Conservation (phyloP, 1,140 invertebrate species). For the Leguminivora glycinivorella region DNA sequence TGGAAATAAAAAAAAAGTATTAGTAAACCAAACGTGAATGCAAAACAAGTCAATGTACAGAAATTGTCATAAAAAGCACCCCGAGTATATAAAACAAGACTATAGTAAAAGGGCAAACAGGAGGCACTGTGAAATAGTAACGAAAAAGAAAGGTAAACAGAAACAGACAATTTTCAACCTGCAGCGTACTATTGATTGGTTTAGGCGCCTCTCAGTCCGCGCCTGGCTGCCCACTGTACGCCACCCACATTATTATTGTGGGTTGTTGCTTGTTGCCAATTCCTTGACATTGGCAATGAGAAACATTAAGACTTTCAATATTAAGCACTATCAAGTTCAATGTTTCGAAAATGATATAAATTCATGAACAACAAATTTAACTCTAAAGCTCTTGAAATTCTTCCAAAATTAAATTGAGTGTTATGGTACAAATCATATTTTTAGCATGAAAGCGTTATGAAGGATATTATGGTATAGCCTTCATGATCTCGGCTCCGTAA, state of each 20-base stretch:
- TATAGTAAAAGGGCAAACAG: background rate
- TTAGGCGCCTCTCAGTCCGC: slow-evolving; percentile 27
- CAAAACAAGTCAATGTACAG: background rate
- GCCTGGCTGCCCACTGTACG: slow-evolving; percentile 5
- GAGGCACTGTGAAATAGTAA: background rate
- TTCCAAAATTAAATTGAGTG: background rate
- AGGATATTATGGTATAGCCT: background rate
- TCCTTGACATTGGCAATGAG: slow-evolving; percentile 21
- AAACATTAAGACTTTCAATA: slow-evolving; percentile 8
- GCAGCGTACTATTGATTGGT: slow-evolving; percentile 21
- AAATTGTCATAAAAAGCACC: slow-evolving; percentile 1
- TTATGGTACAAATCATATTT: background rate
- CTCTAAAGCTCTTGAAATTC: no score
- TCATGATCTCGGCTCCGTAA: slow-evolving; percentile 41
- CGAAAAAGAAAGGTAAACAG: slow-evolving; percentile 16
- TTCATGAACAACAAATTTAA: background rate
- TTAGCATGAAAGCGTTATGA: background rate
- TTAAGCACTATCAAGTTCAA: slow-evolving; percentile 28
- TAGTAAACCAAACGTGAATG: background rate
- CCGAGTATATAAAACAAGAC: background rate
- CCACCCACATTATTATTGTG: slow-evolving; percentile 24
- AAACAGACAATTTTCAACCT: slow-evolving; percentile 28
- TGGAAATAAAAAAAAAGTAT: slow-evolving; percentile 13
- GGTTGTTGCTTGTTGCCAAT: slow-evolving; percentile 16
- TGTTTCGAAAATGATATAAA: slow-evolving; percentile 6